phyloP scores from a whole-genome alignment of 2,797 vertebrate genomes.

The Pelodytes ibericus region DNA sequence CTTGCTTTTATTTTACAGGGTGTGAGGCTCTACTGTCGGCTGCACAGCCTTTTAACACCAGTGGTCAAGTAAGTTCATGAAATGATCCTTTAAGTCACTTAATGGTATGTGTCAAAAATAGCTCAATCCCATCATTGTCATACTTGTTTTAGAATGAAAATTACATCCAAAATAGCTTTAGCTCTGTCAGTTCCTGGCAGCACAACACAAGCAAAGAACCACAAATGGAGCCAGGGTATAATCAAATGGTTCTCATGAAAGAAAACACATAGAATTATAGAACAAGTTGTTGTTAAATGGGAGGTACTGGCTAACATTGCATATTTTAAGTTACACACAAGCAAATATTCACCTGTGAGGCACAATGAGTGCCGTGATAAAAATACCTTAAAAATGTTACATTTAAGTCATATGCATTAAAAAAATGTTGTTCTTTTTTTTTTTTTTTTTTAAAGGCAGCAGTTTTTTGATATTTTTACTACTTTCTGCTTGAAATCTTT shows the following conservation, averaged over 20 bases:
- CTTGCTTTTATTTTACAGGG: slow-evolving; percentile 75
- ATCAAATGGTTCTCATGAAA: not conserved
- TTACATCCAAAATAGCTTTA: not conserved
- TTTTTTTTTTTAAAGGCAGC: too few relatives aligned
- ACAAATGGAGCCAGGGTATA: not conserved
- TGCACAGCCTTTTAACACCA: slow-evolving; percentile 91
- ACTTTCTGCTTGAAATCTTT: too few relatives aligned
- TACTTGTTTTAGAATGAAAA: slow-evolving; percentile 2
- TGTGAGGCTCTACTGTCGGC: slow-evolving; percentile 94
- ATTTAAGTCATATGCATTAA: too few relatives aligned
- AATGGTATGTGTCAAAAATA: not conserved
- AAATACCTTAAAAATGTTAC: too few relatives aligned
- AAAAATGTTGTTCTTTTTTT: too few relatives aligned
- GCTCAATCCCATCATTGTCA: not conserved
- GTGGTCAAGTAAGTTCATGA: slow-evolving; percentile 97
- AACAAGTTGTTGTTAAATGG: too few relatives aligned
- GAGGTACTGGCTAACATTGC: too few relatives aligned
- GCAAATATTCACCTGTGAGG: too few relatives aligned
- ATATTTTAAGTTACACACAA: too few relatives aligned
- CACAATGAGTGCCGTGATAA: too few relatives aligned
- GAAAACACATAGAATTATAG: too few relatives aligned
- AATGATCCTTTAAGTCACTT: not conserved
- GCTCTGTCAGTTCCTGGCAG: not conserved
- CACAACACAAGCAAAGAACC: not conserved
- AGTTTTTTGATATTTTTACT: too few relatives aligned